Percentiles rank a stretch among this genome's conserved stretches.
phyloP scores from a whole-genome alignment of 2,113 vertebrate species.

The Pandion haliaetus region DNA sequence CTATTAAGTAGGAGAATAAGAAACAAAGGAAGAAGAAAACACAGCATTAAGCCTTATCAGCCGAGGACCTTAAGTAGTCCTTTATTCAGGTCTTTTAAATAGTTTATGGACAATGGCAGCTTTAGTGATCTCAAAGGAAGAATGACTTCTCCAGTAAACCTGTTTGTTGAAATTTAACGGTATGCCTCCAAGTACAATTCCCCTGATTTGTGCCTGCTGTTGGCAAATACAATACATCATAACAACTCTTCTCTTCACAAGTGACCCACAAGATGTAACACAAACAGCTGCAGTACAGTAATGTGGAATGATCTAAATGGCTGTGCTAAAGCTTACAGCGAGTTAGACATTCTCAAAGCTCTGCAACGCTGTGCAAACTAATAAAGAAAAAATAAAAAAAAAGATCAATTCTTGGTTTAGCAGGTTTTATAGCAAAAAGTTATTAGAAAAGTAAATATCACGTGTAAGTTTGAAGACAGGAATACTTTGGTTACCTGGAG shows the following conservation, averaged over 20 bases:
- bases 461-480: not conserved
- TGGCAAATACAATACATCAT: not conserved
- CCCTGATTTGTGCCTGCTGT: slow-evolving; percentile 20
- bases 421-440: not conserved
- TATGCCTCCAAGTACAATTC: not conserved
- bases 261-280: not conserved
- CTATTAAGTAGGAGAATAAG: not conserved
- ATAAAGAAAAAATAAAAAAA: not conserved
- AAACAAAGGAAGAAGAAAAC: not conserved
- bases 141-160: not conserved
- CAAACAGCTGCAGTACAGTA: not conserved
- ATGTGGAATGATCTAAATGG: not conserved
- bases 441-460: not conserved
- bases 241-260: not conserved
- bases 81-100: not conserved
- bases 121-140: slow-evolving; percentile 19
- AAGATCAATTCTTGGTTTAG: not conserved
- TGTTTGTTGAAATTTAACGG: not conserved
- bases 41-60: not conserved
- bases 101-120: not conserved
- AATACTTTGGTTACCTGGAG: not conserved
- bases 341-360: not conserved
- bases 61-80: not conserved
- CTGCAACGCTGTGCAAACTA: not conserved
- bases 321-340: not conserved